Percentiles rank a stretch among this genome's conserved stretches.
These are phyloP conservation scores for Apoda limacodes DNA, from an alignment of 2,888 invertebrate species.

Conservation along the genomic window DNA sequence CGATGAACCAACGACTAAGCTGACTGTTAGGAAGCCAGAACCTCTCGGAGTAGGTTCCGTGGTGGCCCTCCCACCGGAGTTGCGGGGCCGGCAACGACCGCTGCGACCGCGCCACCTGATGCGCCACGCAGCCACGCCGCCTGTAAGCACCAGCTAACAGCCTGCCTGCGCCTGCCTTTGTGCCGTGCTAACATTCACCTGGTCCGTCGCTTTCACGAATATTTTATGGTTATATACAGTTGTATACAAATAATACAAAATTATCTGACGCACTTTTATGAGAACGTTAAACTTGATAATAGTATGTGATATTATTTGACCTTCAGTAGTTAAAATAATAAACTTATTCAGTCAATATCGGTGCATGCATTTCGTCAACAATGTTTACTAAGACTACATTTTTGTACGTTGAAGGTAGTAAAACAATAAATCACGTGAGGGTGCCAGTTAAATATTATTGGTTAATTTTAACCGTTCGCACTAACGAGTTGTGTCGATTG, in stretches of 20 bases:
- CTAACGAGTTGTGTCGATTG: conserved; percentile 5
- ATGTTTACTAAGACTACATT: too few species aligned
- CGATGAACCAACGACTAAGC: conserved; percentile 25
- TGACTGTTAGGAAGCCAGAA: conserved; percentile 40
- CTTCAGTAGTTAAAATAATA: too few species aligned
- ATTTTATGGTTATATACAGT: too few species aligned
- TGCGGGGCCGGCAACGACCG: conserved; percentile 51
- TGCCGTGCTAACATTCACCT: conserved; percentile 59
- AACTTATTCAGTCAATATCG: too few species aligned
- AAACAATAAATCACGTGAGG: background rate
- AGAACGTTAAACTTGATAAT: too few species aligned
- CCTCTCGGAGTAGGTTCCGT: conserved; percentile 52
- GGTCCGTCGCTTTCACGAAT: conserved; percentile 59
- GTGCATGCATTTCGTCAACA: too few species aligned
- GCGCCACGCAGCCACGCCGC: conserved; percentile 68
- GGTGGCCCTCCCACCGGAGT: conserved; percentile 54
- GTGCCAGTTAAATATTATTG: background rate
- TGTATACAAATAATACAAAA: too few species aligned
- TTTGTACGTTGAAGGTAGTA: background rate
- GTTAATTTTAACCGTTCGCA: background rate
- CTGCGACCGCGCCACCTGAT: conserved; percentile 57
- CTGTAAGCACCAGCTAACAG: conserved; percentile 66
- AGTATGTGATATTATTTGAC: too few species aligned
- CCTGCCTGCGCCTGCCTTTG: conserved; percentile 49
- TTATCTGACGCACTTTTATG: too few species aligned